phyloP scores from a whole-genome alignment of 2,797 vertebrate genomes.

The Oceanodroma leucorhoa region DNA sequence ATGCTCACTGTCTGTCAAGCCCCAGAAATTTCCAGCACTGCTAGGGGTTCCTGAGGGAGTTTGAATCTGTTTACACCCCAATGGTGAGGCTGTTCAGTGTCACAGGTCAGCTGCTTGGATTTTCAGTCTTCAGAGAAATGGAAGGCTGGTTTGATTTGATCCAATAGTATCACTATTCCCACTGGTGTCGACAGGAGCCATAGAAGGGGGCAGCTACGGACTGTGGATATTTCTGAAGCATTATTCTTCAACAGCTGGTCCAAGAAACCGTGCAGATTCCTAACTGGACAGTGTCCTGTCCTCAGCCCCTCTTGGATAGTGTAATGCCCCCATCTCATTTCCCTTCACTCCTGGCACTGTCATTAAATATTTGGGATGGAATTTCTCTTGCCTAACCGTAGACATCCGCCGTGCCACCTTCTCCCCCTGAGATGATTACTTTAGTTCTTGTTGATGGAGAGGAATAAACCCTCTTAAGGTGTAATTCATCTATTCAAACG shows the following conservation, averaged over 20 bases:
- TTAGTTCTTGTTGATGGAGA: not conserved
- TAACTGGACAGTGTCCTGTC: not conserved
- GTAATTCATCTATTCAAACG: not conserved
- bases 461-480: not conserved
- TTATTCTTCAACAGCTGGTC: not conserved
- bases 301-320: not conserved
- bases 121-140: not conserved
- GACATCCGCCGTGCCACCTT: not conserved
- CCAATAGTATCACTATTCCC: not conserved
- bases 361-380: not conserved
- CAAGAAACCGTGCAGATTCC: not conserved
- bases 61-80: not conserved
- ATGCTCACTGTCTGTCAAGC: rapidly evolving
- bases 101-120: not conserved
- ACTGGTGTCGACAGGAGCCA: not conserved
- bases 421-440: not conserved
- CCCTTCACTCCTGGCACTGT: not conserved
- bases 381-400: not conserved
- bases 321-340: not conserved
- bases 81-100: not conserved
- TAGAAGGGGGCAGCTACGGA: not conserved
- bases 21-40: not conserved
- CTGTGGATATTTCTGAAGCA: not conserved
- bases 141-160: not conserved
- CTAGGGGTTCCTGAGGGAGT: not conserved